phyloP scores from a whole-genome alignment of 1,140 invertebrate genomes.

The Atta colombica region DNA sequence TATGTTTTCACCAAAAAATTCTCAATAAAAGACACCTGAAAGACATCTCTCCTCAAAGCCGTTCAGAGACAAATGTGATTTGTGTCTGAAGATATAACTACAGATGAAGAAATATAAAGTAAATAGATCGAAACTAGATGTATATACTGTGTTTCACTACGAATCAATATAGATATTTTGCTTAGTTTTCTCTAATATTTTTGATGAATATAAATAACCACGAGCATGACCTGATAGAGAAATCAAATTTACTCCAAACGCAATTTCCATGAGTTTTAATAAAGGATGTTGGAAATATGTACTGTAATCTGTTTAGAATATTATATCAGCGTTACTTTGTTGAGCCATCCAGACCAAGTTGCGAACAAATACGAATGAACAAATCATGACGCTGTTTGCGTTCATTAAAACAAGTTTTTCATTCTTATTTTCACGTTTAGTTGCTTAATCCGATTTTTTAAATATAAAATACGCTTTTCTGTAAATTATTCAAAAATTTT shows the following conservation, averaged over 20 bases:
- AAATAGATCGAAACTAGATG: slow-evolving; percentile 40
- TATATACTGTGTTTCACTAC: not conserved
- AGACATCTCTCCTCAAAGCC: not conserved
- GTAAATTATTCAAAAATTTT: too few species aligned
- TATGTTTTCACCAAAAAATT: slow-evolving; percentile 69
- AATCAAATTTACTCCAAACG: slow-evolving; percentile 16
- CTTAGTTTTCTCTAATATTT: not conserved
- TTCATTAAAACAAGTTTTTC: not conserved
- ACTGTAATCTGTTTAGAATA: slow-evolving; percentile 7
- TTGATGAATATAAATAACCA: slow-evolving; percentile 31
- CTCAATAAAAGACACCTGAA: slow-evolving; percentile 67
- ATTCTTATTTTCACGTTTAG: not conserved
- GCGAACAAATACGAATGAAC: not conserved
- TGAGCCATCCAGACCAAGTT: not conserved
- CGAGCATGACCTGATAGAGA: not conserved
- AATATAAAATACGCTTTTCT: not conserved
- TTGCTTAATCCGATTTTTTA: not conserved
- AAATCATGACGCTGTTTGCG: not conserved
- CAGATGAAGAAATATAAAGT: slow-evolving; percentile 12
- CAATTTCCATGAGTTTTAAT: slow-evolving; percentile 21
- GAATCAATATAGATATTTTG: not conserved
- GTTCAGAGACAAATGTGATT: slow-evolving; percentile 53
- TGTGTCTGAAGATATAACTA: slow-evolving; percentile 24
- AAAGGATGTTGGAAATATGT: slow-evolving; percentile 14
- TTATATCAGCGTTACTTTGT: not conserved